Conservation (phyloP, 2,888 invertebrate genomes). For the Eulithis prunata region DNA sequence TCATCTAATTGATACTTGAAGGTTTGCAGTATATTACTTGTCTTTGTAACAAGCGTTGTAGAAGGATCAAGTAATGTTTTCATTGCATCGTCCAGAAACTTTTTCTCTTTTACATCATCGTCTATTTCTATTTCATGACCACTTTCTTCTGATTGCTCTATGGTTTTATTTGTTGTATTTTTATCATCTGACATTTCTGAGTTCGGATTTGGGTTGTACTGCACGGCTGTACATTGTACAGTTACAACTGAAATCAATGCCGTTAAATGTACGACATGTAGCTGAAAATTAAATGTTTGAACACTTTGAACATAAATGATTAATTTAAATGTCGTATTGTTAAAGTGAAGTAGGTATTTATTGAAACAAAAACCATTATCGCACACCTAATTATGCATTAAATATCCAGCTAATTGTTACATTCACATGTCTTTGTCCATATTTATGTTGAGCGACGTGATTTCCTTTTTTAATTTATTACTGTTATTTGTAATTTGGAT, state of each 20-base stretch:
- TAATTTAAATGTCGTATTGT: too few species aligned
- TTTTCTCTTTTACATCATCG: constrained; percentile 70
- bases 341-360: too few species aligned
- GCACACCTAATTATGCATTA: too few species aligned
- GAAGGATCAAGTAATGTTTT: constrained; percentile 69
- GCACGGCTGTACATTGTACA: constrained; percentile 49
- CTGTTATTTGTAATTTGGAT: too few species aligned
- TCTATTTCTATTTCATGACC: constrained; percentile 72
- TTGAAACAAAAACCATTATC: too few species aligned
- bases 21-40: constrained; percentile 58
- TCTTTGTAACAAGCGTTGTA: constrained; percentile 55
- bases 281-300: constrained; percentile 20
- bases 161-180: constrained; percentile 61
- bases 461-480: too few species aligned
- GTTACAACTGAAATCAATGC: constrained; percentile 52
- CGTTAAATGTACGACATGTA: constrained; percentile 45
- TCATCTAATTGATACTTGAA: constrained; percentile 66
- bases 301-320: neutral
- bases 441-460: too few species aligned
- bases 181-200: constrained; percentile 78
- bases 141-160: constrained; percentile 69
- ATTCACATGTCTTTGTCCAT: too few species aligned
- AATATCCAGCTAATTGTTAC: too few species aligned
- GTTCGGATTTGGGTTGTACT: constrained; percentile 64
- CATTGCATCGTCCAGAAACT: constrained; percentile 74